Conservation (phyloP, 2,888 invertebrate genomes). For the Yponomeuta cagnagella region DNA sequence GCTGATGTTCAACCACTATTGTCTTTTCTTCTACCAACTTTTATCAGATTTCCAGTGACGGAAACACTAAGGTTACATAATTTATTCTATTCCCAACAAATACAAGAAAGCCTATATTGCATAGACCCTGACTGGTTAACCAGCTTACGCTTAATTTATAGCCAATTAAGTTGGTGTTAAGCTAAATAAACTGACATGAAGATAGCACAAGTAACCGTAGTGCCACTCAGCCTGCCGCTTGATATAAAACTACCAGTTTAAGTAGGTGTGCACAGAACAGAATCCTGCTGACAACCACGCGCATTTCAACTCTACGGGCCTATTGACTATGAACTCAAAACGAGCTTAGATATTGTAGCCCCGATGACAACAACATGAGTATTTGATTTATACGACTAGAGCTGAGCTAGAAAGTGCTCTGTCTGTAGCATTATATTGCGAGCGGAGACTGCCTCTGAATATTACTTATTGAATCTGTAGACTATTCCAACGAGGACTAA, state of each 20-base stretch:
- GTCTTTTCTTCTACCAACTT: neutral
- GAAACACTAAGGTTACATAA: neutral
- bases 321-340: slow-evolving; percentile 32
- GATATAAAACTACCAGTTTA: slow-evolving; percentile 35
- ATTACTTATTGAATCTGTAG: slow-evolving; percentile 54
- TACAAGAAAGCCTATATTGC: slow-evolving; percentile 4
- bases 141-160: slow-evolving; percentile 63
- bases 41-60: neutral
- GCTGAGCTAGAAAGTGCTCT: slow-evolving; percentile 43
- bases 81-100: neutral
- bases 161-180: slow-evolving; percentile 71
- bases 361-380: slow-evolving; percentile 58
- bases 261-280: slow-evolving; percentile 36
- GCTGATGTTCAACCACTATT: neutral
- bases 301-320: slow-evolving; percentile 48
- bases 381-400: slow-evolving; percentile 59
- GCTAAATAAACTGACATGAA: slow-evolving; percentile 65
- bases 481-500: slow-evolving; percentile 55
- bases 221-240: slow-evolving; percentile 38
- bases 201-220: slow-evolving; percentile 59
- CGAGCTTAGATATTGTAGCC: slow-evolving; percentile 48
- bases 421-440: slow-evolving; percentile 43
- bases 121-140: slow-evolving; percentile 43
- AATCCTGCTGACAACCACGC: slow-evolving; percentile 33
- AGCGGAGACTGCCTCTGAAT: slow-evolving; percentile 45